phyloP scores from a whole-genome alignment of 2,888 invertebrate species.

The Sipha maydis region DNA sequence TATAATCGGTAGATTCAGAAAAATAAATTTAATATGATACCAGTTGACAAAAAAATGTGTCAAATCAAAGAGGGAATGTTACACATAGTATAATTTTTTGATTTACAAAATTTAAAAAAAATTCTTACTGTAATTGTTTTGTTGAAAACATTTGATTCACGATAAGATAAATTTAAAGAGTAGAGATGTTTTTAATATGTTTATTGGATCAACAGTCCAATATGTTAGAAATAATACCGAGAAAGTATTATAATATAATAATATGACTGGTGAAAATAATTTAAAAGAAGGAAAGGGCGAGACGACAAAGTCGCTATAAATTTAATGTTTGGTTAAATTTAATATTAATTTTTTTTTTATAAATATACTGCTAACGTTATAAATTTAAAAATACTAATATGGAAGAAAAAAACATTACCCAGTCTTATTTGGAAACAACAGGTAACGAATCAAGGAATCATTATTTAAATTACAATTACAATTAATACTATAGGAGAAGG shows the following conservation, averaged over 20 bases:
- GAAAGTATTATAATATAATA: neutral
- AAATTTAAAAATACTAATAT: slow-evolving; percentile 42
- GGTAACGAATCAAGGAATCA: slow-evolving; percentile 60
- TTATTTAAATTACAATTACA: slow-evolving; percentile 52
- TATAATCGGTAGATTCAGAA: slow-evolving; percentile 11
- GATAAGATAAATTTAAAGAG: slow-evolving; percentile 30
- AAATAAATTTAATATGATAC: slow-evolving; percentile 26
- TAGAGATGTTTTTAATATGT: neutral
- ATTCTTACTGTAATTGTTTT: slow-evolving; percentile 34
- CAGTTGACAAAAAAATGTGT: slow-evolving; percentile 28
- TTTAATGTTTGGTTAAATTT: slow-evolving; percentile 7
- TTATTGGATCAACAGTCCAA: slow-evolving; percentile 20
- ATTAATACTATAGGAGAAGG: slow-evolving; percentile 55
- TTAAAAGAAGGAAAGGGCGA: neutral
- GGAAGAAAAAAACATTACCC: slow-evolving; percentile 56
- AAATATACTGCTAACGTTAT: slow-evolving; percentile 40
- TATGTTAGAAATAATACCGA: slow-evolving; percentile 40
- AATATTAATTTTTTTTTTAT: neutral
- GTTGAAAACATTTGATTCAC: slow-evolving; percentile 50
- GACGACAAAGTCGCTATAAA: slow-evolving; percentile 6
- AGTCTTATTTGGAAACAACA: slow-evolving; percentile 60
- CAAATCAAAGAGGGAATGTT: slow-evolving; percentile 45
- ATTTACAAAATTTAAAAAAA: slow-evolving; percentile 2
- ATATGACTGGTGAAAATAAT: slow-evolving; percentile 36
- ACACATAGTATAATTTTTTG: slow-evolving; percentile 10